Evolutionary conservation across 2,888 invertebrate genomes (phyloP).

Genomic region (Cataglyphis cursor): DNA sequence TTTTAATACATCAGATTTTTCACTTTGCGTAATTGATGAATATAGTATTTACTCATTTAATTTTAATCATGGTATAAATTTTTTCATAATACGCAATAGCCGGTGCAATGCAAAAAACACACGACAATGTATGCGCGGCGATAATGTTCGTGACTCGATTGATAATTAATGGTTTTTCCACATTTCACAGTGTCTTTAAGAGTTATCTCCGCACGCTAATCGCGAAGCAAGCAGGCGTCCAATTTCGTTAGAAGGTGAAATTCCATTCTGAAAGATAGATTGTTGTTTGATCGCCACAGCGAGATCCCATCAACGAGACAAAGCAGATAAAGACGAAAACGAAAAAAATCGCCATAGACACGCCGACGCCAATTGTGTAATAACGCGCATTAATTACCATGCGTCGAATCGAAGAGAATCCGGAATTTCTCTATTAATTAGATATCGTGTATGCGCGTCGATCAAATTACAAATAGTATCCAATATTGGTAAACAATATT

Average conservation of each 20-base stretch:
- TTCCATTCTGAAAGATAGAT: conserved; percentile 45
- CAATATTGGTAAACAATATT: conserved; percentile 27
- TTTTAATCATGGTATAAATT: conserved; percentile 1
- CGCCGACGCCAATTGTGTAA: conserved; percentile 57
- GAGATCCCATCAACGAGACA: conserved; percentile 49
- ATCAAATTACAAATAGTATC: conserved; percentile 33
- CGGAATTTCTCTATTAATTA: conserved; percentile 66
- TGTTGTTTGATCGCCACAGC: conserved; percentile 10
- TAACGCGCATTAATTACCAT: conserved; percentile 61
- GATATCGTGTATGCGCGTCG: conserved; percentile 17
- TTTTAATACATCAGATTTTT: conserved; percentile 1
- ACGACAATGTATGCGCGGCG: conserved; percentile 1
- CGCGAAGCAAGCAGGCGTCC: conserved; percentile 22
- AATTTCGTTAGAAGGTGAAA: conserved; percentile 36
- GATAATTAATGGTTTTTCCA: conserved; percentile 53
- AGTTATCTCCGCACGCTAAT: conserved; percentile 43
- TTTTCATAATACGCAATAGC: not conserved
- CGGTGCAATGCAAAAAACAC: not conserved
- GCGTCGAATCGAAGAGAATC: conserved; percentile 58
- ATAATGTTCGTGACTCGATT: conserved; percentile 49
- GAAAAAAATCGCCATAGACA: conserved; percentile 50
- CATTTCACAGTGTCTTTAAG: conserved; percentile 36
- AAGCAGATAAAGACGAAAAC: conserved; percentile 11
- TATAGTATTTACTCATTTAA: conserved; percentile 10
- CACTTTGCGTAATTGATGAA: conserved; percentile 6